phyloP scores from a whole-genome alignment of 2,797 vertebrate genomes.

The Danionella dracula region DNA sequence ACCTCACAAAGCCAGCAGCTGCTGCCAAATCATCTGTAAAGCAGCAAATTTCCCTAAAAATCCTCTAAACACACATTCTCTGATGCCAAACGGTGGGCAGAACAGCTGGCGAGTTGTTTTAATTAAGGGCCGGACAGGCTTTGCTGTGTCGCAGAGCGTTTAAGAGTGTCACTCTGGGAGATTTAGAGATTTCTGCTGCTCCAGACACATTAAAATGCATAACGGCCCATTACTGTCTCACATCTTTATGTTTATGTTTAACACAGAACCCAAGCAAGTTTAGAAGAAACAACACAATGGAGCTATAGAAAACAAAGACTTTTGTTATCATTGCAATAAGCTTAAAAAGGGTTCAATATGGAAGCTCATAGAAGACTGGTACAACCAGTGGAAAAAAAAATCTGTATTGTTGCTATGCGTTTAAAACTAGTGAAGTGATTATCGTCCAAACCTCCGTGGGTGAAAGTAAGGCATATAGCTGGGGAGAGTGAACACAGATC shows the following conservation, averaged over 20 bases:
- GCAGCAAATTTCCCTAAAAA: constrained; percentile 57
- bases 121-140: constrained; percentile 61
- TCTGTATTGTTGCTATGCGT: too few relatives aligned
- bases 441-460: too few relatives aligned
- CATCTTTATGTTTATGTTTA: constrained; percentile 35
- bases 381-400: too few relatives aligned
- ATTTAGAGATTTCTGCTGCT: constrained; percentile 62
- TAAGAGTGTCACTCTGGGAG: constrained; percentile 59
- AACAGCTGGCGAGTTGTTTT: constrained; percentile 67
- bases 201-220: constrained; percentile 60
- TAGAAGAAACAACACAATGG: background rate
- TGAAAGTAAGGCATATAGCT: too few relatives aligned
- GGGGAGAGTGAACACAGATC: too few relatives aligned
- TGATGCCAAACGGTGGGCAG: constrained; percentile 56
- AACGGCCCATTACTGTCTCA: constrained; percentile 54
- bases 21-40: constrained; percentile 70
- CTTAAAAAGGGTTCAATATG: background rate
- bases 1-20: constrained; percentile 60
- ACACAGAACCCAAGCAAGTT: constrained; percentile 22
- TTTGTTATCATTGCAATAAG: background rate
- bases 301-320: background rate
- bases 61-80: constrained; percentile 58
- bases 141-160: constrained; percentile 52
- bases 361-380: too few relatives aligned
- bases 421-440: too few relatives aligned